These are phyloP conservation scores for Spizella passerina DNA, from an alignment of 2,797 vertebrate genomes.

Conservation along the genomic window DNA sequence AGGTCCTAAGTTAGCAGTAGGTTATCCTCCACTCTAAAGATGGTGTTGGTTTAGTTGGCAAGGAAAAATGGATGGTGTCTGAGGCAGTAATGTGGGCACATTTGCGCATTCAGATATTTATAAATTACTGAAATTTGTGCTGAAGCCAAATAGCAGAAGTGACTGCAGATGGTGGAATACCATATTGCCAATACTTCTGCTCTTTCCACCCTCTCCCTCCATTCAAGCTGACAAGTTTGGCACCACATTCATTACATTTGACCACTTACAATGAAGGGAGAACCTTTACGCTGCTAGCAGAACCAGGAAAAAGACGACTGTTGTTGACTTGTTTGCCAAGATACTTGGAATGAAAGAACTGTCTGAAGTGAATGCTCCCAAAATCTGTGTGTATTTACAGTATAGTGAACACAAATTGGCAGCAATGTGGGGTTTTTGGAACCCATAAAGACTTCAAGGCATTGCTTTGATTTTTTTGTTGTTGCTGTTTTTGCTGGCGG, in stretches of 20 bases:
- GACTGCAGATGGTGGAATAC: not conserved
- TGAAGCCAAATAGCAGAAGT: not conserved
- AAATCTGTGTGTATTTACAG: slow-evolving; percentile 48
- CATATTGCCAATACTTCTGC: not conserved
- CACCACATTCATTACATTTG: not conserved
- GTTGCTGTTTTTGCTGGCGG: slow-evolving; percentile 61
- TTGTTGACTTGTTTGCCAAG: slow-evolving; percentile 19
- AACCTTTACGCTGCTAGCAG: not conserved
- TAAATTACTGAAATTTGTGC: not conserved
- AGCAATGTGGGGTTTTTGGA: slow-evolving; percentile 51
- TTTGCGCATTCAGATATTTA: not conserved
- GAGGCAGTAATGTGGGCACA: not conserved
- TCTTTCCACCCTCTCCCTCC: not conserved
- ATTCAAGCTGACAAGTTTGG: not conserved
- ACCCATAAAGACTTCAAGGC: slow-evolving; percentile 67
- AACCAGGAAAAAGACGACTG: not conserved
- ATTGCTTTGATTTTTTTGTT: slow-evolving; percentile 70
- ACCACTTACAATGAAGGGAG: not conserved
- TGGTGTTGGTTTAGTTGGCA: not conserved
- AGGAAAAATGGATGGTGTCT: not conserved
- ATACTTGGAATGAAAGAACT: not conserved
- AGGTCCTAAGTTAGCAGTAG: not conserved
- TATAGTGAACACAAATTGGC: slow-evolving; percentile 35
- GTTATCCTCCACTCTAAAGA: not conserved
- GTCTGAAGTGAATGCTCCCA: slow-evolving; percentile 43